Conservation (phyloP, 2,797 vertebrate species). For the Lacerta viridis region DNA sequence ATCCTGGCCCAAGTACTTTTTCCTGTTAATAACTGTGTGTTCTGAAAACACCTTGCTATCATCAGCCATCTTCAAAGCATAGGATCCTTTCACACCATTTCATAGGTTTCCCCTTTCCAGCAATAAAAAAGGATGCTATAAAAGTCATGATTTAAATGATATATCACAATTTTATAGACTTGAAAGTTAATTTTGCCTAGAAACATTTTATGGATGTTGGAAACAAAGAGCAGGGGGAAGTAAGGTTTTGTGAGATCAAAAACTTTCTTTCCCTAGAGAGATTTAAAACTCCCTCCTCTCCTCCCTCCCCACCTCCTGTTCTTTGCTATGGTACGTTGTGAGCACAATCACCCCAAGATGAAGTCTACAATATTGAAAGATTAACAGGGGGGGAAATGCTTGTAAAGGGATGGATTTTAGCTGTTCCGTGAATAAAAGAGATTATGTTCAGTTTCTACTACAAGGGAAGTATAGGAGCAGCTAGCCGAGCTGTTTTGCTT, state of each 20-base stretch:
- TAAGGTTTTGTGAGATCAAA: constrained; percentile 76
- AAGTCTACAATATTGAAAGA: constrained; percentile 60
- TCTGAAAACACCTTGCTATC: constrained; percentile 70
- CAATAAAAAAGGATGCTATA: constrained; percentile 75
- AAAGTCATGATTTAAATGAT: constrained; percentile 80
- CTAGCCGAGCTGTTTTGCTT: constrained; percentile 73
- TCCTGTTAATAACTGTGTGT: constrained; percentile 68
- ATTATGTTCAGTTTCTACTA: constrained; percentile 68
- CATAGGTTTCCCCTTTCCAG: constrained; percentile 76
- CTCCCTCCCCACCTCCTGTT: constrained; percentile 31
- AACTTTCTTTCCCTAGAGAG: constrained; percentile 68
- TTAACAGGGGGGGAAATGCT: constrained; percentile 57
- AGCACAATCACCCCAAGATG: constrained; percentile 57
- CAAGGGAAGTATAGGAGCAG: constrained; percentile 46
- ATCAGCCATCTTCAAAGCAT: constrained; percentile 77
- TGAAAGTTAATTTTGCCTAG: constrained; percentile 82
- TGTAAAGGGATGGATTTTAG: constrained; percentile 52
- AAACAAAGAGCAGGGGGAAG: constrained; percentile 71
- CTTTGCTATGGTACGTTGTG: constrained; percentile 23
- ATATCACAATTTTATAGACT: constrained; percentile 81
- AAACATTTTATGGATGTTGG: constrained; percentile 82
- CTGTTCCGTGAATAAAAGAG: constrained; percentile 63
- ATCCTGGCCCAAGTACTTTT: constrained; percentile 60
- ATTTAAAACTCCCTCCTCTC: constrained; percentile 55
- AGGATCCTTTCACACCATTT: constrained; percentile 80